Base-by-base conservation (phyloP, 2,797 vertebrate genomes). In the Anabas testudineus region DNA sequence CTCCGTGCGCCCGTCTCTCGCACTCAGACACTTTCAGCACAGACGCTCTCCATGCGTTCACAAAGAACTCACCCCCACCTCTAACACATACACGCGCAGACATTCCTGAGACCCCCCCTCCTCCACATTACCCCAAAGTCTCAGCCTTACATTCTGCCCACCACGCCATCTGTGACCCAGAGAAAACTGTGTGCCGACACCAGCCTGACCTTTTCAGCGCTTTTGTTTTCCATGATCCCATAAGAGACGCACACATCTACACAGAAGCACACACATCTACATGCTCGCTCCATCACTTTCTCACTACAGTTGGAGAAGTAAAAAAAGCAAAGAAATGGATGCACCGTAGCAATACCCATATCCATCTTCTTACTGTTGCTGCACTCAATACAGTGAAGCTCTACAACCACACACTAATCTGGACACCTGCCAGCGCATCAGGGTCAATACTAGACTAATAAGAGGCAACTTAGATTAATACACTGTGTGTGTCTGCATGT, bases 141-240 rank as follows among this genome's bases (percentile, higher is more conserved):
- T 81, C 73, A 87, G 72, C 79, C 67, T 78, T 59, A 83, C 54
- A 64, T 75, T 84, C 83, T 63, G 46, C 75, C 66, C 84, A 32
- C 67, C 64, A 63, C 78, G 34, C 90, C 89, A 91, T 93, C 88
- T 93, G 92, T 89, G 90, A 92, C 90, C 87, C 82, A 71, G 57
- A 85, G 85, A 91, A 86, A 82, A 78, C 62, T 74, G 78, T 46
- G 80, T 67, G 82, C 72, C 49, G 74, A 87, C 88, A 89, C 78
- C 72, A 73, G 73, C 19, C 80, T 90, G 91, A 91, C 90, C 92
- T 89, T 91, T 89, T 72, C 76, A 53, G 12, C 24, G 82, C 84
- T 84, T 87, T 90, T 82, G 82, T 88, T 82, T 80, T 78, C 74
- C 81, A 71, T 22, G 39, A 79, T 85, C 72, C 80, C 66, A 48